Percentiles rank a stretch among this genome's conserved stretches.
Evolutionary conservation across 2,888 invertebrate species (phyloP).

Genomic region (Pantelozetes paolii): DNA sequence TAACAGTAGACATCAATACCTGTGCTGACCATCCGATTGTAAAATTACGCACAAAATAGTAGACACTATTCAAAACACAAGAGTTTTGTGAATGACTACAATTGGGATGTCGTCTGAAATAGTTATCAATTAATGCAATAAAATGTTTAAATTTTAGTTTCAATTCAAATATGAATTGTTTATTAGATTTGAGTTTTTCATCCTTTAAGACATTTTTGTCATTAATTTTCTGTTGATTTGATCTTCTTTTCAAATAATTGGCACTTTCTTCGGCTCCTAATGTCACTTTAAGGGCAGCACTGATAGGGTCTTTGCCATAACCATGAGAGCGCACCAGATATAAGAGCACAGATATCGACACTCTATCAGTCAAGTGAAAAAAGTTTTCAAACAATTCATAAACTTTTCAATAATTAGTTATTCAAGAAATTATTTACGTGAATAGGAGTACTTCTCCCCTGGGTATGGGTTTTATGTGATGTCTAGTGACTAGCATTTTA

Average conservation of each 20-base stretch:
- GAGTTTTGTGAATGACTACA: constrained; percentile 21
- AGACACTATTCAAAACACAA: constrained; percentile 23
- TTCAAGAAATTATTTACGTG: background rate
- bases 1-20: constrained; percentile 9
- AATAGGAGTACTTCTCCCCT: constrained; percentile 41
- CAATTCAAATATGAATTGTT: background rate
- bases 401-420: background rate
- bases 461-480: constrained; percentile 32
- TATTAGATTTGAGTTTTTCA: background rate
- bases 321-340: constrained; percentile 17
- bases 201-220: background rate
- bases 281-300: constrained; percentile 31
- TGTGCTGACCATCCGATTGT: constrained; percentile 28
- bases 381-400: background rate
- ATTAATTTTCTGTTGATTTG: background rate
- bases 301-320: constrained; percentile 39
- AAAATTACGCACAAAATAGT: constrained; percentile 14
- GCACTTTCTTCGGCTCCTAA: constrained; percentile 31
- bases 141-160: constrained; percentile 9
- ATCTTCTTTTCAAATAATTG: background rate
- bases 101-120: constrained; percentile 1
- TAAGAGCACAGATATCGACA: constrained; percentile 25
- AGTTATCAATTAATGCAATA: background rate
- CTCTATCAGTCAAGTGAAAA: background rate
- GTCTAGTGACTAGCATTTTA: background rate